phyloP scores from a whole-genome alignment of 2,797 vertebrate genomes.

The Thunnus albacares region DNA sequence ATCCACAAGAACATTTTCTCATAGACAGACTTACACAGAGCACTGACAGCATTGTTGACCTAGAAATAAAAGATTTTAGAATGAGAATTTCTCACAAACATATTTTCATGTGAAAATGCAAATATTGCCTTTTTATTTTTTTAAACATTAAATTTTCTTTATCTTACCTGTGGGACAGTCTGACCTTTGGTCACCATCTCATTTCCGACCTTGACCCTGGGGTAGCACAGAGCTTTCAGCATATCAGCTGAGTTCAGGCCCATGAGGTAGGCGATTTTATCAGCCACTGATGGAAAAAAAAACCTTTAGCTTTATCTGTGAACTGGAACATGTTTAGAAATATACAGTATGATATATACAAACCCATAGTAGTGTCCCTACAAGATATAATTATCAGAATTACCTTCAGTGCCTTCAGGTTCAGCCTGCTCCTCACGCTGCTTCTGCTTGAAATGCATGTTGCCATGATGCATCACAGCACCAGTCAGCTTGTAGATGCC shows the following conservation, averaged over 20 bases:
- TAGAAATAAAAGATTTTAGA: slow-evolving; percentile 43
- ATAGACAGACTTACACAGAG: slow-evolving; percentile 90
- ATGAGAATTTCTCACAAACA: neutral
- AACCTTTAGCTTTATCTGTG: neutral
- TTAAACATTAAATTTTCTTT: neutral
- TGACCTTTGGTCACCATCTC: slow-evolving; percentile 90
- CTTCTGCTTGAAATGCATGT: slow-evolving; percentile 85
- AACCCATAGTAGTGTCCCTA: too few relatives aligned
- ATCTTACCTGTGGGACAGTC: slow-evolving; percentile 88
- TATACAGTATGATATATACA: too few relatives aligned
- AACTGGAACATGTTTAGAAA: neutral
- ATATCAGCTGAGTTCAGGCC: slow-evolving; percentile 91
- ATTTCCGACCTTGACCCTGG: slow-evolving; percentile 90
- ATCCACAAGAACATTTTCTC: slow-evolving; percentile 94
- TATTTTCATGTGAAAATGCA: neutral
- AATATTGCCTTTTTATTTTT: neutral
- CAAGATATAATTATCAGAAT: too few relatives aligned
- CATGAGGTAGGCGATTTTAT: slow-evolving; percentile 90
- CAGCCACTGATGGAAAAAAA: slow-evolving; percentile 82
- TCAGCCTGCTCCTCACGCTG: slow-evolving; percentile 90
- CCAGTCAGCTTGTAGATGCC: slow-evolving; percentile 87
- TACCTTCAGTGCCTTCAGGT: slow-evolving; percentile 83
- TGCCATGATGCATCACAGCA: slow-evolving; percentile 84
- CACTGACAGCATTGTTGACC: slow-evolving; percentile 89
- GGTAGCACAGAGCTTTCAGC: slow-evolving; percentile 89